phyloP scores from a whole-genome alignment of 2,113 vertebrate genomes.

The Tetrao urogallus region DNA sequence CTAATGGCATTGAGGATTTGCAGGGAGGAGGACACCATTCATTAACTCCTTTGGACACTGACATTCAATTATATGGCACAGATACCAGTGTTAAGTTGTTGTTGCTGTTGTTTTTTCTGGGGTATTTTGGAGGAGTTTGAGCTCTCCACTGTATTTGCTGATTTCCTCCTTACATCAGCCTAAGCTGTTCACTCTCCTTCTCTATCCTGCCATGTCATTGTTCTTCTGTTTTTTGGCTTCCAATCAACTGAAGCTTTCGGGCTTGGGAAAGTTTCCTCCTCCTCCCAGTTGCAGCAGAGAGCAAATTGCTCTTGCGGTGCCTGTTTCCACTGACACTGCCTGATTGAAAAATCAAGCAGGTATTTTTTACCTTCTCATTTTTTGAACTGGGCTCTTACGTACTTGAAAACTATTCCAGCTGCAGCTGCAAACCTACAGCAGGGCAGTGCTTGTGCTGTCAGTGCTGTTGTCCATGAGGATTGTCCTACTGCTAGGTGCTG shows the following conservation, averaged over 20 bases:
- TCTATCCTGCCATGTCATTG: fast-evolving
- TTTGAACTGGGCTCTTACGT: neutral
- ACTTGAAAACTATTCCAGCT: neutral
- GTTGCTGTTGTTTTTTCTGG: no score
- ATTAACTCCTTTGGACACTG: no score
- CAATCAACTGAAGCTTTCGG: neutral
- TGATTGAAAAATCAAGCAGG: neutral
- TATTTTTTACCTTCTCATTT: fast-evolving
- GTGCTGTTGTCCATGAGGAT: fast-evolving
- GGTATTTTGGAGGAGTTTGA: neutral
- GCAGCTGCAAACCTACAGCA: neutral
- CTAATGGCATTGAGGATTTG: no score
- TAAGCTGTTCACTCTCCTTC: neutral
- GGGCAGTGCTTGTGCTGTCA: neutral
- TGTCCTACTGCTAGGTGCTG: neutral
- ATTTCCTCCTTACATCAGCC: neutral
- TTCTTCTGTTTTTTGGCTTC: neutral
- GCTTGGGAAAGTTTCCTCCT: neutral
- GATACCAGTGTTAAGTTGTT: no score
- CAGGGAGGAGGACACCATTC: no score
- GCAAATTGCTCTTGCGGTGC: neutral
- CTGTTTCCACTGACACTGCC: neutral
- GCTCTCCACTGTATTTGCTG: neutral
- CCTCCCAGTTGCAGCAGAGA: neutral
- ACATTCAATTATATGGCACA: no score